Base-by-base conservation (phyloP, 1,140 invertebrate genomes). In the Magallana gigas region DNA sequence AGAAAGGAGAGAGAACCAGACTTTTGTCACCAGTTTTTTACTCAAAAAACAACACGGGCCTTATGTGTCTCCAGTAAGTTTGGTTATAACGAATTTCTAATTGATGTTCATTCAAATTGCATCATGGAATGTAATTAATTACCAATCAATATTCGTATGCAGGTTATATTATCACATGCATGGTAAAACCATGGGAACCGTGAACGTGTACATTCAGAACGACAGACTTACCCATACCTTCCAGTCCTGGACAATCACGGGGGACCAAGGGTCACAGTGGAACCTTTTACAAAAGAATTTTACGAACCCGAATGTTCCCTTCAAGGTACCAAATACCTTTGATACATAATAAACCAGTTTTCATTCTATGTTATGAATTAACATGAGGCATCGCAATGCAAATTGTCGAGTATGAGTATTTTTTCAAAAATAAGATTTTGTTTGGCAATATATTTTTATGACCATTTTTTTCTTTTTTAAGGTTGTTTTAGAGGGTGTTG, bases 401-500 rank as follows among this genome's bases (percentile, higher is more conserved):
- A 48, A 48, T 48, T 48, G 36, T 48, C 36, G 36, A 48, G 36
- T 2, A 4, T 48, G 36, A 48, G 36, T 48, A 23, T 48, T 48
- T 48, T 0, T 48, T 48, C 36, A 5, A 48, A 4, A 48, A 2
- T 48, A 48, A 48, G 36, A 48, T 48, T 2, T 48, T 48, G 36
- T 48, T 2, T 48, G 36, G 5, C 36, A 48, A 48, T 48, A 48
- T 48, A 48, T 48, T 48, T 64, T 64, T 14, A 64, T 8, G 62
- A 16, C 14, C 48, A 18, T 57, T n/a, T 8, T 57, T 36, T 81
- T 7, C 8, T 57, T 60, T 59, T 84, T 6, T 12, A 60, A 88
- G 56, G 29, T 88, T 88, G 56, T 59, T 3, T 57, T 88, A 23
- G 85, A 86, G 57, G 85, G 68, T 36, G 85, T 86, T 11, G 85